phyloP scores from a whole-genome alignment of 2,797 vertebrate species.

The Sebastes oblongus region DNA sequence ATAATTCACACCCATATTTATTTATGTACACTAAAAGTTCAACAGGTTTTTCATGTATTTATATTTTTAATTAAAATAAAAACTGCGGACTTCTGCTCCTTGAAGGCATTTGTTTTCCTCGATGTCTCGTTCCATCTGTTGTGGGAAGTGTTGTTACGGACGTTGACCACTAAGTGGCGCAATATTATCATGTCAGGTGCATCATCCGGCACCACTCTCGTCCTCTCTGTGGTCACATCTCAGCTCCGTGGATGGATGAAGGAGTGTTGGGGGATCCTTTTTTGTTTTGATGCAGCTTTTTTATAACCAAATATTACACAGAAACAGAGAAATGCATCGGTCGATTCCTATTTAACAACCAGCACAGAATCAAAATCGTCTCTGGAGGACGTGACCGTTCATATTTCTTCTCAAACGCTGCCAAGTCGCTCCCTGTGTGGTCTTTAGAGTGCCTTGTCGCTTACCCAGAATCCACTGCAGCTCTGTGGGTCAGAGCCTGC shows the following conservation, averaged over 20 bases:
- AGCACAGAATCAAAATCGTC: not conserved
- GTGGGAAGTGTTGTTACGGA: constrained; percentile 13
- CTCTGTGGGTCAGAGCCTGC: constrained; percentile 39
- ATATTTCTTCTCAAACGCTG: not conserved
- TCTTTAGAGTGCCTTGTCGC: not conserved
- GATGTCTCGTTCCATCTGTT: not conserved
- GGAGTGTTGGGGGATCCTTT: not conserved
- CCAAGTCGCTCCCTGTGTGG: not conserved
- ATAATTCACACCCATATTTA: not conserved
- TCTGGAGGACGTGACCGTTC: not conserved
- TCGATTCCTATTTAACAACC: not conserved
- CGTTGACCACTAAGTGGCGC: constrained; percentile 62
- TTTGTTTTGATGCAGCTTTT: not conserved
- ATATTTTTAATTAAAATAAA: not conserved
- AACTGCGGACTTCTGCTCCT: not conserved
- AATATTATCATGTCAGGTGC: constrained; percentile 9
- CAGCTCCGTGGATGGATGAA: not conserved
- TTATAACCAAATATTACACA: not conserved
- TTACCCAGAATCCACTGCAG: constrained; percentile 51
- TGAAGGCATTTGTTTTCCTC: no score
- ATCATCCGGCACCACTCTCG: not conserved
- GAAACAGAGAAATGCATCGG: not conserved
- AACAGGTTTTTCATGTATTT: not conserved
- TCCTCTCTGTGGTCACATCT: not conserved
- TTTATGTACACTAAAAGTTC: not conserved